These are phyloP conservation scores for Oncorhynchus masou DNA, from an alignment of 2,113 vertebrate species.

Conservation along the genomic window DNA sequence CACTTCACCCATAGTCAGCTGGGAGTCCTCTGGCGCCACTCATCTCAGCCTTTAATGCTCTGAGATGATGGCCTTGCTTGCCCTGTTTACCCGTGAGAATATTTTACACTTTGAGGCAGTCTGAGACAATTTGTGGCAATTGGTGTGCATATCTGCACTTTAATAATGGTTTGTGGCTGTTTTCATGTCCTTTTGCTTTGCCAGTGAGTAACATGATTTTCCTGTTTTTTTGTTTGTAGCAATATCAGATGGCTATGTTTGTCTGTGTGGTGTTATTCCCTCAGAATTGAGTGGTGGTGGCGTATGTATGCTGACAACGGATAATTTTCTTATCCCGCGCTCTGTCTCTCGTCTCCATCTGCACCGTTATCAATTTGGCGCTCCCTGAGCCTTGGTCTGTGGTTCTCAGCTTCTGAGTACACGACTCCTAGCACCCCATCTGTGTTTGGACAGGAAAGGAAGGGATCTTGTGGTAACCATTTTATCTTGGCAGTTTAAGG, in stretches of 20 bases:
- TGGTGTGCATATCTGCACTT: not conserved
- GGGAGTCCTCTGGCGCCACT: not conserved
- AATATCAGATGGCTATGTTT: not conserved
- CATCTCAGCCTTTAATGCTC: not conserved
- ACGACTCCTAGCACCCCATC: not conserved
- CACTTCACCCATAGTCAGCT: constrained; percentile 6
- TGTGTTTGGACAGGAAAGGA: not conserved
- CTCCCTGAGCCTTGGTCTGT: not conserved
- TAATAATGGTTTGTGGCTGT: not conserved
- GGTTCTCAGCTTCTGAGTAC: not conserved
- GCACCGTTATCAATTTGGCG: constrained; percentile 20
- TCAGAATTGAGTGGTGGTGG: not conserved
- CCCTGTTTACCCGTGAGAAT: not conserved
- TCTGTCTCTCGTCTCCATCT: not conserved
- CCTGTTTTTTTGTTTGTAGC: not conserved
- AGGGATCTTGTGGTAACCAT: not conserved
- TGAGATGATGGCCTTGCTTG: not conserved
- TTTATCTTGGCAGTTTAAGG: not conserved
- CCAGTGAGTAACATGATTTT: not conserved
- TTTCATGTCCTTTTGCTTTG: not conserved
- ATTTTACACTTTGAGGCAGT: not conserved
- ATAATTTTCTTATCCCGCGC: not conserved
- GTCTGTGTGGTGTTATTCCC: not conserved
- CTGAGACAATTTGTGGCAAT: not conserved
- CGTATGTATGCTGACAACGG: not conserved